Base-by-base conservation (phyloP, 2,888 invertebrate genomes). In the Trissoscelio sp. region DNA sequence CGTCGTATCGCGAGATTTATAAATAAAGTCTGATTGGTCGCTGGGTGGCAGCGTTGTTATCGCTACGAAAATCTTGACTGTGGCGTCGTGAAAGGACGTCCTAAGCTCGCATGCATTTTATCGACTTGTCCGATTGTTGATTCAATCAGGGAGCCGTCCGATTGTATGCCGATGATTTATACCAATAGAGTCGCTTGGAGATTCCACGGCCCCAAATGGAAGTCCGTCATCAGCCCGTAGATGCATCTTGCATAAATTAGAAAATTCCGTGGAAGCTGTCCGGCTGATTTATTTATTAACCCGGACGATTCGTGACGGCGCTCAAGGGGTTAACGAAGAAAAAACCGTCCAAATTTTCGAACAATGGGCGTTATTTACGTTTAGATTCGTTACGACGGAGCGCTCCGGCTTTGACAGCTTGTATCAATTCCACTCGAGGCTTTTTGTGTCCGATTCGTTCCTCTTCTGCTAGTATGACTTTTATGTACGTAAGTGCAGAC, bases 131-230 rank as follows among this genome's bases (percentile, higher is more conserved):
- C 44, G 31, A 73, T 62, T 66, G 57, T 75, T 66, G 48, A 75
- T 75, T 66, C 58, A 75, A 75, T 66, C 74, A 75, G 31, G 34
- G 18, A 28, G 58, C 18, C 44, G 14, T 39, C 48, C 48, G 66
- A 66, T 66, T 75, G 74, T 58, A 39, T 39, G 20, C 58, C 64
- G 55, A 74, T 42, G 73, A 74, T 74, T 64, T 64, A 64, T 64
- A 31, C 31, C 22, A 20, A 55, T 64, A 31, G 24, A 55, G 12
- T 14, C 39, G 12, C 22, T 14, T 24, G 42, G 11, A 24, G 22
- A 74, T 28, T 72, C 34, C 51, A 48, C 9, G 22, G 1, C 11
- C 18, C 12, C 16, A 39, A 72, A 60, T 42, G 48, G 51, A 39
- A 28, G 51, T 51, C 18, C 62, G 48, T 73, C 72, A 51, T 72